phyloP scores from a whole-genome alignment of 1,140 invertebrate genomes.

The Sarcophaga peregrina region DNA sequence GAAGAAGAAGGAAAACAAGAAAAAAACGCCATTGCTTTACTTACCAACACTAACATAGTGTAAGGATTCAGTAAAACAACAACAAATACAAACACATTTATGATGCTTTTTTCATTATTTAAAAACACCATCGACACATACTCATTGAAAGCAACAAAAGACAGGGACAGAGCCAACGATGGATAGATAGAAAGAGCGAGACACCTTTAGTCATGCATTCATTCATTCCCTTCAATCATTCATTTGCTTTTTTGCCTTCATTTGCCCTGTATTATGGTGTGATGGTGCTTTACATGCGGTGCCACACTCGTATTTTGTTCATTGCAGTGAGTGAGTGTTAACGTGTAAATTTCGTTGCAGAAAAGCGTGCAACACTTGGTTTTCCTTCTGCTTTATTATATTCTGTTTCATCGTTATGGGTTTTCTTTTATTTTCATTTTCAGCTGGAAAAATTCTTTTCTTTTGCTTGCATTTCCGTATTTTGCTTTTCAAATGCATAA shows the following conservation, averaged over 20 bases:
- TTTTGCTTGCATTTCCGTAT: no score
- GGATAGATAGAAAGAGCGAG: no score
- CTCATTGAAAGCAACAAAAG: neutral
- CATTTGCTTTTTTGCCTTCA: neutral
- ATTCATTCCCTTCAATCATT: no score
- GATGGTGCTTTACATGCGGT: neutral
- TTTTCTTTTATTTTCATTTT: neutral
- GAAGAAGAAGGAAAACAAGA: neutral
- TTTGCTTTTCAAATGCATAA: no score
- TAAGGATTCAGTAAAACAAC: neutral
- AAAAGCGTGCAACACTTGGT: slow-evolving; percentile 22
- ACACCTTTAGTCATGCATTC: no score
- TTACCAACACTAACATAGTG: no score
- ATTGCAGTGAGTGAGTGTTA: neutral
- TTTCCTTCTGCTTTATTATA: neutral
- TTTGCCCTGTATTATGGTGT: neutral
- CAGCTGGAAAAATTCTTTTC: no score
- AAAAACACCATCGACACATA: neutral
- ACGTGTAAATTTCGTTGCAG: slow-evolving; percentile 28
- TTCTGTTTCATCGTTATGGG: no score
- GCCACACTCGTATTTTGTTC: neutral
- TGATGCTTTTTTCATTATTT: neutral
- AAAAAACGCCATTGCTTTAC: no score
- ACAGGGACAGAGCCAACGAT: neutral
- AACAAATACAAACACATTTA: neutral